A percentile compares a stretch with the other conserved stretches of the same genome.
phyloP scores from a whole-genome alignment of 2,797 vertebrate genomes.

The Pantherophis vulpinus region DNA sequence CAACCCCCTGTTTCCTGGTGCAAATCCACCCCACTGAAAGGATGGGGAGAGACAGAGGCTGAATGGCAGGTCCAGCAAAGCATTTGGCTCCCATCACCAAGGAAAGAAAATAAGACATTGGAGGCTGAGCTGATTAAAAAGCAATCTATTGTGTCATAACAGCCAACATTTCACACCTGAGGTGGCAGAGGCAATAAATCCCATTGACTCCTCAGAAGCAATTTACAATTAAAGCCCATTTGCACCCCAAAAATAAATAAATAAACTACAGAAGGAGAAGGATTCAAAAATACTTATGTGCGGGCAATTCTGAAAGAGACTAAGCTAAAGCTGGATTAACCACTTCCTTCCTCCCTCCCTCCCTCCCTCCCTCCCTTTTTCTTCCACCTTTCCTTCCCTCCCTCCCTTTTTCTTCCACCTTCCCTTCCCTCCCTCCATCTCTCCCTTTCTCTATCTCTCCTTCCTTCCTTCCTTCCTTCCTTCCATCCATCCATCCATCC shows the following conservation, averaged over 20 bases:
- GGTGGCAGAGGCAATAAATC: constrained; percentile 30
- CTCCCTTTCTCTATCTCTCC: no score
- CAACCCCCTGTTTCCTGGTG: no score
- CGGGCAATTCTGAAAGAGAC: constrained; percentile 48
- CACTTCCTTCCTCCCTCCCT: neutral
- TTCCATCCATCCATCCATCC: no score
- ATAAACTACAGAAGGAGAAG: constrained; percentile 39
- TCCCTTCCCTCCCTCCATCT: no score
- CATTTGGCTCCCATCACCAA: neutral
- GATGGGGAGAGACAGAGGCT: neutral
- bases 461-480: no score
- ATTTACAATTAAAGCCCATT: constrained; percentile 70
- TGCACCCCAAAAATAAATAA: constrained; percentile 56
- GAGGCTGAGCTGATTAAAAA: constrained; percentile 62
- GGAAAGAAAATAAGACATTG: neutral
- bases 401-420: no score
- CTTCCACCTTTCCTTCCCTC: no score
- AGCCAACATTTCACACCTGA: no score
- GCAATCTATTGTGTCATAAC: constrained; percentile 57
- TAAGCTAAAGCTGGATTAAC: neutral
- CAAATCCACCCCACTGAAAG: neutral
- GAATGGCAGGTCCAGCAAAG: neutral
- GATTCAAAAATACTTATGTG: constrained; percentile 33
- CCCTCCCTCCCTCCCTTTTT: no score
- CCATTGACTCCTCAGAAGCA: constrained; percentile 66